Conservation (phyloP, 2,888 invertebrate genomes). For the Cantharis rustica region DNA sequence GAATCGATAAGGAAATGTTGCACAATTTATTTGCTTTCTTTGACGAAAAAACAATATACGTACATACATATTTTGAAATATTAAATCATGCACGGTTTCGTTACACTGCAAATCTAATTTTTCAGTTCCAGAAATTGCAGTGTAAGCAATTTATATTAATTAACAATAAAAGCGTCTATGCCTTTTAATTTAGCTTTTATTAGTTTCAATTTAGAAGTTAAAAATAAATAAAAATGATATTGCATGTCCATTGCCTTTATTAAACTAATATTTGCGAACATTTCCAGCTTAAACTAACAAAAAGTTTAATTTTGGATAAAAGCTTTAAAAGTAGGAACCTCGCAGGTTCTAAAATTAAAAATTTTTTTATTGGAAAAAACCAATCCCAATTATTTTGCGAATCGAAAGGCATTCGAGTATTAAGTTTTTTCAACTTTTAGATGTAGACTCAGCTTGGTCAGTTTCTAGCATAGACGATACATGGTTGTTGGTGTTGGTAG, state of each 20-base stretch:
- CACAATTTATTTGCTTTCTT: neutral
- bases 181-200: neutral
- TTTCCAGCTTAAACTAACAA: neutral
- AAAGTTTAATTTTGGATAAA: no score
- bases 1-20: neutral
- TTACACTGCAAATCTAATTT: neutral
- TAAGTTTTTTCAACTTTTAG: slow-evolving; percentile 37
- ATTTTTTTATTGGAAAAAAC: neutral
- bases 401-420: neutral
- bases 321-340: no score
- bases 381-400: neutral
- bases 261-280: neutral
- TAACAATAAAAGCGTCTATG: neutral
- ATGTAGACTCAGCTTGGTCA: slow-evolving; percentile 66
- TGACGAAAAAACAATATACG: no score
- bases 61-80: neutral
- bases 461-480: slow-evolving; percentile 71
- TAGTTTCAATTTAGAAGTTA: neutral
- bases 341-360: no score
- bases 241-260: neutral
- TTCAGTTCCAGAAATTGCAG: neutral
- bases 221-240: neutral
- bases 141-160: neutral
- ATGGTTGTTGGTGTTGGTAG: slow-evolving; percentile 80
- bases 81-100: neutral